Evolutionary conservation across 64 coral and sea anemone species (phyloP).

Genomic region (Stichodactyla helianthus): DNA sequence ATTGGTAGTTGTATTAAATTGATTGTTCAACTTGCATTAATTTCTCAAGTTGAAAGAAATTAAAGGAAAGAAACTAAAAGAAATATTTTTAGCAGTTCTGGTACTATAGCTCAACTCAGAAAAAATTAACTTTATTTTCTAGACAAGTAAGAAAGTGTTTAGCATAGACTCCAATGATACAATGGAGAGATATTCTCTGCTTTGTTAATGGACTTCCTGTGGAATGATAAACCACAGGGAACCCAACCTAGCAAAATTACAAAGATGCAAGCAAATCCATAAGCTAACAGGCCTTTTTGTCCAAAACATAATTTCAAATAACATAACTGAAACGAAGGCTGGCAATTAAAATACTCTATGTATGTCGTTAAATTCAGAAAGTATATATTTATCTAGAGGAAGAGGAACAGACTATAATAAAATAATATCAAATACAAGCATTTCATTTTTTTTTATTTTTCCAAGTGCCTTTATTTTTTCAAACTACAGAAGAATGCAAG

Average conservation of each 20-base stretch:
- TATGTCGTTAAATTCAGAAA: not conserved
- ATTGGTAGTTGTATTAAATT: not conserved
- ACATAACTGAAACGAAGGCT: not conserved
- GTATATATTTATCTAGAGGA: conserved; percentile 5
- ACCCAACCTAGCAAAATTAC: not conserved
- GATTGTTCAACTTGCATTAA: not conserved
- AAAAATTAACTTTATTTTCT: too few species aligned
- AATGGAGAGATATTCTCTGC: not conserved
- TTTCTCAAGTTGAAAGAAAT: too few species aligned
- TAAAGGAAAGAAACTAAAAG: too few species aligned
- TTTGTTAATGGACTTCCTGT: not conserved
- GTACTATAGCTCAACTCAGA: too few species aligned
- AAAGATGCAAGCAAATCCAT: not conserved
- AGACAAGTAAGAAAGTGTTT: too few species aligned
- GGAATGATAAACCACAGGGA: not conserved
- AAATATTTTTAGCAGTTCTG: too few species aligned
- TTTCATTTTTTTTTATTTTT: not conserved
- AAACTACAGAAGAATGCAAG: too few species aligned
- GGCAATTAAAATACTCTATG: not conserved
- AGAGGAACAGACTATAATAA: conserved; percentile 2
- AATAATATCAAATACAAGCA: not conserved
- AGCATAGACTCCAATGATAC: too few species aligned
- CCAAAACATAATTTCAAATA: not conserved
- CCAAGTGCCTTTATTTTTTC: not conserved
- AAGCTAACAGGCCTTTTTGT: not conserved